These are phyloP conservation scores for Lerema accius DNA, from an alignment of 1,140 invertebrate species.

Conservation along the genomic window DNA sequence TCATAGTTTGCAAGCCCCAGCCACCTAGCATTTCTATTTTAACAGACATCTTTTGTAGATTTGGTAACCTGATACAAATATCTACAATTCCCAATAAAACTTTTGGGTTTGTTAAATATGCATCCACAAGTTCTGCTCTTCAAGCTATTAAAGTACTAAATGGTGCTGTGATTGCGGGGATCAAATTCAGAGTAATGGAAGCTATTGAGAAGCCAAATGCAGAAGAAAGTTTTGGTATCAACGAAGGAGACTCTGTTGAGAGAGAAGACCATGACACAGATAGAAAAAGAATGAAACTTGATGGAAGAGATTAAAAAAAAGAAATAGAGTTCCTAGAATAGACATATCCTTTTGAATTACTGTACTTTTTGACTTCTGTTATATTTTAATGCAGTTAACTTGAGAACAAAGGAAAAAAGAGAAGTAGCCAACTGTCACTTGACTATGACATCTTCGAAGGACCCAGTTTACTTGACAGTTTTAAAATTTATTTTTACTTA, in stretches of 20 bases:
- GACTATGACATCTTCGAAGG: too few relatives aligned
- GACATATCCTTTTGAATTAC: background rate
- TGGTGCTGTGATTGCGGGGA: slow-evolving; percentile 92
- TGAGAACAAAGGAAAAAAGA: too few relatives aligned
- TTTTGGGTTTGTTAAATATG: slow-evolving; percentile 96
- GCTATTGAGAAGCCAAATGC: slow-evolving; percentile 88
- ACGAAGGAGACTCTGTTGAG: slow-evolving; percentile 41
- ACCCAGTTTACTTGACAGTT: too few relatives aligned
- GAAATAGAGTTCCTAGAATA: background rate
- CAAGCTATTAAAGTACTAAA: slow-evolving; percentile 89
- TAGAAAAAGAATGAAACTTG: slow-evolving; percentile 62
- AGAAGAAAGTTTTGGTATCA: slow-evolving; percentile 46
- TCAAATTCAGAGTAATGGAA: slow-evolving; percentile 93
- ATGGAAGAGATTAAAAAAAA: slow-evolving; percentile 42
- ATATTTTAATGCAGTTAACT: too few relatives aligned
- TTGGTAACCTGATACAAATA: slow-evolving; percentile 96
- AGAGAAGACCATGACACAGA: slow-evolving; percentile 53
- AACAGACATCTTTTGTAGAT: slow-evolving; percentile 94
- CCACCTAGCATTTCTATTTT: slow-evolving; percentile 91
- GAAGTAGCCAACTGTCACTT: too few relatives aligned
- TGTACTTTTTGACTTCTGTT: too few relatives aligned
- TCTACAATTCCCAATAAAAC: slow-evolving; percentile 94
- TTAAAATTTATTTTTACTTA: too few relatives aligned
- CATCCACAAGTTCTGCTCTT: slow-evolving; percentile 89
- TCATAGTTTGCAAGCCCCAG: slow-evolving; percentile 91